Evolutionary conservation across 2,797 vertebrate species (phyloP), one percentile per base, ranked within the genome.

Genomic region (Pipistrellus nathusii): DNA sequence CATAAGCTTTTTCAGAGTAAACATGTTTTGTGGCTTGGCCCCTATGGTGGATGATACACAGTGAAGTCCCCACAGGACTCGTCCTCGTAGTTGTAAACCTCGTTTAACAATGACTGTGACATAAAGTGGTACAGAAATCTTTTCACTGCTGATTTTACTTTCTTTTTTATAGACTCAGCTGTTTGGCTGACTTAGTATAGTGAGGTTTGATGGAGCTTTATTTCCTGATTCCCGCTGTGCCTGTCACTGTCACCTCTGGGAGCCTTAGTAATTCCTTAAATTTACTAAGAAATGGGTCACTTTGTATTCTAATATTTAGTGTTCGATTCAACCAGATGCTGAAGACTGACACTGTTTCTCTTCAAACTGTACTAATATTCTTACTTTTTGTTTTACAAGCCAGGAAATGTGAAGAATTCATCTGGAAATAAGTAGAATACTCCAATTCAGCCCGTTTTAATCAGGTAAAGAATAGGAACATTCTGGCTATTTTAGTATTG

Each of bases 401-500:
- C 96, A 85, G 97, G 95, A 96, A 96, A 97, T 96, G 95, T 95
- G 97, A 98, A 97, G 97, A 98, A 90, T 82, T 95, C 97, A 94
- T 64, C 97, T 27, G 96, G 89, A 95, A 97, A 96, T 95, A 98
- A 98, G 94, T 98, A 98, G 96, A 97, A 88, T 77, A 62, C 57
- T 85, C 8, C 38, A 73, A 88, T 48, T 69, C 93, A 94, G 80
- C 82, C 78, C 73, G 92, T 97, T 95, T 96, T 93, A 90, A 95
- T 95, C 96, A 98, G 98, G 98, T 98, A 98, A 98, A 95, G 73
- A 64, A 71, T 77, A 93, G 85, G 59, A 88, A 95, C 76, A 38
- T 1, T 85, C 62, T 59, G 82, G 13, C 88, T 95, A 66, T 76
- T 96, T 92, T 73, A 91, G 35, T 66, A 66, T 92, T 91, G 35